Evolutionary conservation across 2,113 vertebrate genomes (phyloP), one percentile per base, ranked within the genome.

Genomic region (Sardina pilchardus): DNA sequence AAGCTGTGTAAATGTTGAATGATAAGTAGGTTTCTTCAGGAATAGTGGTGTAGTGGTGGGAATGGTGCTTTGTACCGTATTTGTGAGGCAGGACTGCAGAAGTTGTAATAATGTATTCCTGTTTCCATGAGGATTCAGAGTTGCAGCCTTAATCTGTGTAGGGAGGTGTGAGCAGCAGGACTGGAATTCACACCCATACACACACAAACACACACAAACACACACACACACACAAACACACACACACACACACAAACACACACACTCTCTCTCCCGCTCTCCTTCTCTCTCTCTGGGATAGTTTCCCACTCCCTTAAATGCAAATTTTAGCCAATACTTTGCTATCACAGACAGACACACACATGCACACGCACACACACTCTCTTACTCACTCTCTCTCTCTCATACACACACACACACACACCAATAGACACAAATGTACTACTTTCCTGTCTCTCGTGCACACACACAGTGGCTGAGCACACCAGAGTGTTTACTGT

Each of bases 401-500:
- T 2, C 19, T 6, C 53, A 59, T 1, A 59, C 53, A 24, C 21
- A 47, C 48, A 45, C 85, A 48, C 71, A 44, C 80, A 44, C 82
- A 44, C 80, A 43, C 86, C 45, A 81, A 81, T 84, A 43, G 82
- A 80, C 87, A 85, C 88, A 86, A 86, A 85, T 81, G 83, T 84
- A 86, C 82, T 81, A 81, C 86, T 39, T 34, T 81, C 4, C 39
- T 42, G 39, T 42, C 39, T 42, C 39, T 14, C 56, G 48, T 14
- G n/a, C n/a, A 63, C 45, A 36, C n/a, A 26, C 81, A 45, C 50
- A 85, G 59, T 85, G 81, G 90, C 91, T 59, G 4, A 59, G 63
- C 63, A 67, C 90, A 90, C 85, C 90, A 90, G 91, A 91, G 88
- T 89, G 92, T 92, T 90, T 91, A 93, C 89, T 85, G 90, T 92